Evolutionary conservation across 2,797 vertebrate species (phyloP).

Genomic region (Cossypha dichroa): DNA sequence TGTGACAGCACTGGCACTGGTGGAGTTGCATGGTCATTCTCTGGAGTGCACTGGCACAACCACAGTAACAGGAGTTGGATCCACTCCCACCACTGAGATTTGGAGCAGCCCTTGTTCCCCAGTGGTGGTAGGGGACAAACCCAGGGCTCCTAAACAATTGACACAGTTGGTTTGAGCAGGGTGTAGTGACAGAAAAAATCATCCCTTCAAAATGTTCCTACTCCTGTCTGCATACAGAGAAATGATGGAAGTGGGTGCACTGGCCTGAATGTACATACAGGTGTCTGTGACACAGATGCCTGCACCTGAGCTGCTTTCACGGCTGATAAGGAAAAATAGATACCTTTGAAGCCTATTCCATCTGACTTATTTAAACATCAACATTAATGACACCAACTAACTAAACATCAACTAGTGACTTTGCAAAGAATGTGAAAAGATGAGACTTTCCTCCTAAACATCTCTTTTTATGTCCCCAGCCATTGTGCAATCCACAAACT

Average conservation of each 20-base stretch:
- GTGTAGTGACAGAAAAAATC: background rate
- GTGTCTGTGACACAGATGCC: background rate
- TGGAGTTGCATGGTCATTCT: accelerated
- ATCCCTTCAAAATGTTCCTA: background rate
- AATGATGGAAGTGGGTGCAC: background rate
- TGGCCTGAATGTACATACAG: background rate
- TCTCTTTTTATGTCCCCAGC: background rate
- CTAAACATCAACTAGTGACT: conserved; percentile 7
- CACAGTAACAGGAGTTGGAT: background rate
- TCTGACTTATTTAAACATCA: conserved; percentile 23
- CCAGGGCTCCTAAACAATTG: background rate
- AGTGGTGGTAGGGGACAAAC: background rate
- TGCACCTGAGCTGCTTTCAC: background rate
- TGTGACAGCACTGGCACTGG: accelerated
- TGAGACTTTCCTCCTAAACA: background rate
- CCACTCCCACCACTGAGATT: background rate
- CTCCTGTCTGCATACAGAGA: background rate
- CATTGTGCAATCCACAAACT: background rate
- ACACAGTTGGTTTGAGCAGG: background rate
- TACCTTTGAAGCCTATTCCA: background rate
- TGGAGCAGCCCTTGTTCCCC: background rate
- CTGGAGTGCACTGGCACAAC: accelerated
- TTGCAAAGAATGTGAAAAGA: background rate
- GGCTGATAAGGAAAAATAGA: background rate
- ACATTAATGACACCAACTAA: background rate